phyloP scores from a whole-genome alignment of 2,888 invertebrate genomes.

The Emesis furor region DNA sequence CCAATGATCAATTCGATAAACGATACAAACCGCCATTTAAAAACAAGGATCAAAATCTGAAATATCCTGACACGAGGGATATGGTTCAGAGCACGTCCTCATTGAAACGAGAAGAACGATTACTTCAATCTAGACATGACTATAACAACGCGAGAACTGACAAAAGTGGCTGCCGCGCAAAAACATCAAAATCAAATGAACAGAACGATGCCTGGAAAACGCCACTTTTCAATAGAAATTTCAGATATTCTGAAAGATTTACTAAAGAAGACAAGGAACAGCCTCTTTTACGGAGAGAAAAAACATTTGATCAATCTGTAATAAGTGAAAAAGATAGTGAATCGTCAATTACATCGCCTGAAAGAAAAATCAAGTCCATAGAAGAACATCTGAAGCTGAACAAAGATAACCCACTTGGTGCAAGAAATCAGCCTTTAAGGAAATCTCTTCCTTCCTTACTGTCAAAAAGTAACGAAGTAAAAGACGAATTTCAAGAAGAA shows the following conservation, averaged over 20 bases:
- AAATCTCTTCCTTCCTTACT: slow-evolving; percentile 92
- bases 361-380: slow-evolving; percentile 83
- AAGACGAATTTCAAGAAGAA: slow-evolving; percentile 91
- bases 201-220: slow-evolving; percentile 89
- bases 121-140: slow-evolving; percentile 90
- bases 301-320: slow-evolving; percentile 88
- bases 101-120: slow-evolving; percentile 88
- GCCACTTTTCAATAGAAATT: slow-evolving; percentile 87
- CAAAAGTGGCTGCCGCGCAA: slow-evolving; percentile 89
- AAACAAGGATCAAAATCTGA: slow-evolving; percentile 87
- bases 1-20: slow-evolving; percentile 86
- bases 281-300: slow-evolving; percentile 88
- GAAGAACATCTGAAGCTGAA: slow-evolving; percentile 84
- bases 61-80: slow-evolving; percentile 86
- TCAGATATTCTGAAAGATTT: slow-evolving; percentile 90
- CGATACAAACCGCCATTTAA: slow-evolving; percentile 88
- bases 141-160: slow-evolving; percentile 88
- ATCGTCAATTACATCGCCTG: slow-evolving; percentile 84
- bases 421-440: slow-evolving; percentile 86
- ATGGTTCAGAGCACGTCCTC: slow-evolving; percentile 87
- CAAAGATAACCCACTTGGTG: slow-evolving; percentile 83
- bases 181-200: slow-evolving; percentile 87
- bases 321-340: slow-evolving; percentile 84
- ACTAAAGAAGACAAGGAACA: slow-evolving; percentile 85
- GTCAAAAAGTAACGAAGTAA: slow-evolving; percentile 89